Evolutionary conservation across 2,888 invertebrate genomes (phyloP).

Genomic region (Acronicta aceris): DNA sequence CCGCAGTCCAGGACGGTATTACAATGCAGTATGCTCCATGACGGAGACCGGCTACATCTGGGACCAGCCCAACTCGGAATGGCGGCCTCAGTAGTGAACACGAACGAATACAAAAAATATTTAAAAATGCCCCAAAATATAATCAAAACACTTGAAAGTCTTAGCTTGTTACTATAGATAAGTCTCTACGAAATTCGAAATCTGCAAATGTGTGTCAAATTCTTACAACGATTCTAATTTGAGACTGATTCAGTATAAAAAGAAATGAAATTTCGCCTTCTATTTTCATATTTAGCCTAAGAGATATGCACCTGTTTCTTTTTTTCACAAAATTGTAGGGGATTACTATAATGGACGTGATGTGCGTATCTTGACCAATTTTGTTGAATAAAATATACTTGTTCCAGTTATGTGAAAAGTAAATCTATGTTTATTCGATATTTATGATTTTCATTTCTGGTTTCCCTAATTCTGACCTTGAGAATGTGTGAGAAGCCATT

Average conservation of each 20-base stretch:
- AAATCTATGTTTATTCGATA: conserved; percentile 72
- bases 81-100: conserved; percentile 75
- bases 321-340: conserved; percentile 56
- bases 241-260: conserved; percentile 83
- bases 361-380: conserved; percentile 65
- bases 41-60: conserved; percentile 97
- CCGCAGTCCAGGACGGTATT: conserved; percentile 95
- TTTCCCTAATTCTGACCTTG: conserved; percentile 72
- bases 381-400: conserved; percentile 58
- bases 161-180: conserved; percentile 54
- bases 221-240: conserved; percentile 78
- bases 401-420: conserved; percentile 73
- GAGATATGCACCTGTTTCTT: conserved; percentile 60
- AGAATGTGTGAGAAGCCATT: conserved; percentile 60
- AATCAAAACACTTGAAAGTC: conserved; percentile 42
- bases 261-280: conserved; percentile 81
- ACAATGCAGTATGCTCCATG: conserved; percentile 97
- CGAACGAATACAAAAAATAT: conserved; percentile 14
- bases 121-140: conserved; percentile 24
- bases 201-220: conserved; percentile 71
- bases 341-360: conserved; percentile 45
- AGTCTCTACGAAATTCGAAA: conserved; percentile 49
- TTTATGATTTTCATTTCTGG: conserved; percentile 66
- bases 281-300: conserved; percentile 82
- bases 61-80: conserved; percentile 92